Evolutionary conservation across 2,888 invertebrate species (phyloP).

Genomic region (Diploptera punctata): DNA sequence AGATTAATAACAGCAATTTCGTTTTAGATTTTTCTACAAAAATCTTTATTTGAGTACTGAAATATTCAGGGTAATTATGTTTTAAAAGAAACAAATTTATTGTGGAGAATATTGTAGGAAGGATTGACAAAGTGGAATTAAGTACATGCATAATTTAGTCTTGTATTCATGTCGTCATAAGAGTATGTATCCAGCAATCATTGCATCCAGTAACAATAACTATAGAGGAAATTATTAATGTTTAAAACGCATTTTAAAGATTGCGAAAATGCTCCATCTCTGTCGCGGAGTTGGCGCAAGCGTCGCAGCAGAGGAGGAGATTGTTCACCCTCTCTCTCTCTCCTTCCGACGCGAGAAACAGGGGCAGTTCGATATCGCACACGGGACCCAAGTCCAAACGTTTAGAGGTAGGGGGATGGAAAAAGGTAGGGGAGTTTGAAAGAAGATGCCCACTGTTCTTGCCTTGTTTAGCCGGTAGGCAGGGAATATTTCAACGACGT

Average conservation of each 20-base stretch:
- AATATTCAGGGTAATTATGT: too few species aligned
- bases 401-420: not conserved
- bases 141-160: too few species aligned
- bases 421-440: not conserved
- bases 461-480: not conserved
- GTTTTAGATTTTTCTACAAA: too few species aligned
- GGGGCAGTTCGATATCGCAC: slow-evolving; percentile 9
- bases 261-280: not conserved
- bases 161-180: too few species aligned
- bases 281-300: not conserved
- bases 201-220: too few species aligned
- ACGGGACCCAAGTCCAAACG: not conserved
- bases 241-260: not conserved
- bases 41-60: too few species aligned
- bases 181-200: too few species aligned
- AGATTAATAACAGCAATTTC: too few species aligned
- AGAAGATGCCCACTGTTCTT: not conserved
- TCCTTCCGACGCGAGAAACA: not conserved
- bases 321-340: not conserved
- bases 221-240: too few species aligned
- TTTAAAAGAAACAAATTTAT: too few species aligned
- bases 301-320: not conserved
- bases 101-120: too few species aligned
- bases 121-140: too few species aligned
- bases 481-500: not conserved